Evolutionary conservation across 2,888 invertebrate genomes (phyloP).

Genomic region (Drosophila quinaria): DNA sequence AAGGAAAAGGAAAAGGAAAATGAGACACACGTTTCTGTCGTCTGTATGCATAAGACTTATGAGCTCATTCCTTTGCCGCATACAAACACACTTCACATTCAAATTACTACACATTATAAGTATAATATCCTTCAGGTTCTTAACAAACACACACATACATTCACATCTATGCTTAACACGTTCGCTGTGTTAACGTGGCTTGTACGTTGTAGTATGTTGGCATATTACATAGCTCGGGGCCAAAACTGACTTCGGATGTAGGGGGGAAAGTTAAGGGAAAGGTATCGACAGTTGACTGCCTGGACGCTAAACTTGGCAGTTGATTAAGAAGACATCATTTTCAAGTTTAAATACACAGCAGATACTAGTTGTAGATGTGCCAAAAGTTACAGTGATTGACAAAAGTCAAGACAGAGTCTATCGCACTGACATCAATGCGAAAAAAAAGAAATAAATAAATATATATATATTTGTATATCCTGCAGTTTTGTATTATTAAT

Average conservation of each 20-base stretch:
- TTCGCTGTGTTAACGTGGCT: constrained; percentile 57
- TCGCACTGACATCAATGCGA: background rate
- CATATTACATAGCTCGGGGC: constrained; percentile 45
- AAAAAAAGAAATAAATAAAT: background rate
- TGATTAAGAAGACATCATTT: constrained; percentile 78
- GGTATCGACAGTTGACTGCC: constrained; percentile 40
- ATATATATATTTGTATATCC: too few species aligned
- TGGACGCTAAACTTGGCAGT: constrained; percentile 58
- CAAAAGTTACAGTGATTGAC: constrained; percentile 29
- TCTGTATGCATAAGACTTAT: constrained; percentile 62
- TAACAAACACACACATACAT: constrained; percentile 47
- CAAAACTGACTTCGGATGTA: background rate
- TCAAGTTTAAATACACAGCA: constrained; percentile 67
- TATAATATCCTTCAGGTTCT: constrained; percentile 75
- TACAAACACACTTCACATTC: constrained; percentile 70
- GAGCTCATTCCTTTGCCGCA: constrained; percentile 73
- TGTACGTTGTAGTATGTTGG: constrained; percentile 60
- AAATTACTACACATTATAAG: constrained; percentile 80
- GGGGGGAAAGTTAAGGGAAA: background rate
- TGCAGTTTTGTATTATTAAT: too few species aligned
- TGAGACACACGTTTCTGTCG: constrained; percentile 45
- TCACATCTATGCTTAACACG: constrained; percentile 47
- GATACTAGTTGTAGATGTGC: constrained; percentile 27
- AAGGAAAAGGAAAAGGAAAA: constrained; percentile 39
- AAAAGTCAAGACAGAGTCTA: constrained; percentile 3